Percentiles rank a stretch among this genome's conserved stretches.
phyloP scores from a whole-genome alignment of 2,113 vertebrate species.

The Pangasianodon gigas region DNA sequence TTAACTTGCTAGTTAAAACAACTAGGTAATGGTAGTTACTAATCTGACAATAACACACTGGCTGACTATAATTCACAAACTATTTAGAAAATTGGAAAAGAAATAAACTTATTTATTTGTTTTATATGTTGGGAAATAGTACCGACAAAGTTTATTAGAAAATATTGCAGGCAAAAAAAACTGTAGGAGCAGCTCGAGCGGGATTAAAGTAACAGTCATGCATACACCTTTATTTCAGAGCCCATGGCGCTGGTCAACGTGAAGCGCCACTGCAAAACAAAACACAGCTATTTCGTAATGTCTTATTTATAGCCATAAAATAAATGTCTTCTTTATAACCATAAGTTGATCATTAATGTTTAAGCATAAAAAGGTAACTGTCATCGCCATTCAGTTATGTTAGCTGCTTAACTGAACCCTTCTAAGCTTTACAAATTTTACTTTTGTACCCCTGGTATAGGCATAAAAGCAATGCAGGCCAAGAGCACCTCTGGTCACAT shows the following conservation, averaged over 20 bases:
- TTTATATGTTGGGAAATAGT: neutral
- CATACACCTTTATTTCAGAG: neutral
- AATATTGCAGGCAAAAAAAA: neutral
- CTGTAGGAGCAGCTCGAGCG: neutral
- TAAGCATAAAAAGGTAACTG: neutral
- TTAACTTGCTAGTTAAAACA: neutral
- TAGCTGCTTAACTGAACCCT: neutral
- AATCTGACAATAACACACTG: neutral
- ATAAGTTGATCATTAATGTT: neutral
- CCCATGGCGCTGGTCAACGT: neutral
- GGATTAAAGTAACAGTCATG: neutral
- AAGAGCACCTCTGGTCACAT: constrained; percentile 9
- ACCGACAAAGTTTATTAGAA: neutral
- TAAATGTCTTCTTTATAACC: neutral
- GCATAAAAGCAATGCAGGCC: constrained; percentile 12
- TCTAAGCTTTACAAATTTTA: neutral
- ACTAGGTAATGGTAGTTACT: neutral
- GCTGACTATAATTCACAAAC: neutral
- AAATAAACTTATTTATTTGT: neutral
- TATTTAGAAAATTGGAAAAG: neutral
- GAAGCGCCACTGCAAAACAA: neutral
- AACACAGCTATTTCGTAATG: neutral
- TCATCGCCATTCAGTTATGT: neutral
- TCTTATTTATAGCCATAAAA: neutral
- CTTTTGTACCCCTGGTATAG: neutral